Evolutionary conservation across 23 tunicate species (phyloP).

Genomic region (Trididemnum clinides): DNA sequence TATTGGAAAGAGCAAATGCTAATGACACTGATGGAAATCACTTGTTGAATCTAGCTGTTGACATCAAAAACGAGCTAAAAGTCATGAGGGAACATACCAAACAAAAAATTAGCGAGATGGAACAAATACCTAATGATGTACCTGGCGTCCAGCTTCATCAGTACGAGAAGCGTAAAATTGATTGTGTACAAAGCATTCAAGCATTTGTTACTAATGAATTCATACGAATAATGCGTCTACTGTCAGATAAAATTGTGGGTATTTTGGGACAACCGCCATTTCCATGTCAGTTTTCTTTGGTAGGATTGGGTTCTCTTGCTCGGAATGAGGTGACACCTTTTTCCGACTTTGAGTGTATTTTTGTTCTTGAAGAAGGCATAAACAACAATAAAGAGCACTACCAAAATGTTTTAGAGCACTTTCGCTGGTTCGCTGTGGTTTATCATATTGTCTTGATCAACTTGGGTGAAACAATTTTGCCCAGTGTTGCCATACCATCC

Average conservation of each 20-base stretch:
- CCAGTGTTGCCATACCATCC: background rate
- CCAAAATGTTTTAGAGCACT: background rate
- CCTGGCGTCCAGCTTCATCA: too few species aligned
- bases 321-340: too few species aligned
- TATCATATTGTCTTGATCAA: background rate
- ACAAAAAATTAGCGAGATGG: too few species aligned
- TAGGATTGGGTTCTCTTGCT: background rate
- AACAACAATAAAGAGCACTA: background rate
- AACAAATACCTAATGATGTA: too few species aligned
- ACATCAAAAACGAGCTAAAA: background rate
- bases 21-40: background rate
- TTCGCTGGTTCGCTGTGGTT: conserved; percentile 4
- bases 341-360: conserved; percentile 6
- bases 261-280: too few species aligned
- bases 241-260: too few species aligned
- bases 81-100: background rate
- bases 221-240: too few species aligned
- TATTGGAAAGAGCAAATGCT: background rate
- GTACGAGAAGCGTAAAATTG: too few species aligned
- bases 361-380: background rate
- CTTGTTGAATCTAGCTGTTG: background rate
- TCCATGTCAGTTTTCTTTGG: background rate
- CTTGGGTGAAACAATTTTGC: background rate
- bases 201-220: too few species aligned
- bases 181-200: too few species aligned